These are phyloP conservation scores for Tangara arthus DNA, from an alignment of 2,797 vertebrate genomes.

Conservation along the genomic window DNA sequence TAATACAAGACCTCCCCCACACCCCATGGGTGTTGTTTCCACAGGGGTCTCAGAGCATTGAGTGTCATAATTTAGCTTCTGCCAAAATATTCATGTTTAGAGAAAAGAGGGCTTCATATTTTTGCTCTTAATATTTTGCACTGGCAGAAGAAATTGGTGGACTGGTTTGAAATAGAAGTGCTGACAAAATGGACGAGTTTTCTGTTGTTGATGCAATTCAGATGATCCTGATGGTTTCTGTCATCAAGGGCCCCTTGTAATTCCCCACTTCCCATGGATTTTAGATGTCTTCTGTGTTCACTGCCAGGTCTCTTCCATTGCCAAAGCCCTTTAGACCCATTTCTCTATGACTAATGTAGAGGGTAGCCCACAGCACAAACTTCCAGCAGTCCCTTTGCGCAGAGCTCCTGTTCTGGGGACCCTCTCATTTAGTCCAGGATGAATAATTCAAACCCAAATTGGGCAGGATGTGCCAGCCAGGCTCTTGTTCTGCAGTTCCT, in stretches of 20 bases:
- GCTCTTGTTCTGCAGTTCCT: not conserved
- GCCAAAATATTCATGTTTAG: not conserved
- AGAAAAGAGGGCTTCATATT: not conserved
- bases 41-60: not conserved
- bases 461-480: not conserved
- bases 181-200: not conserved
- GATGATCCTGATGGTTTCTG: not conserved
- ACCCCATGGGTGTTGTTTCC: accelerated
- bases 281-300: not conserved
- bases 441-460: not conserved
- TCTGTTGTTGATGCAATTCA: not conserved
- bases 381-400: not conserved
- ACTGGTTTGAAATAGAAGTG: not conserved
- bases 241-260: not conserved
- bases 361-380: not conserved
- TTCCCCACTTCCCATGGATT: accelerated
- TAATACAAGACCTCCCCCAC: accelerated
- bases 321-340: not conserved
- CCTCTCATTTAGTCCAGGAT: not conserved
- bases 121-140: not conserved
- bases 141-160: not conserved
- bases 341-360: not conserved
- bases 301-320: not conserved
- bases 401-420: not conserved
- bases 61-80: not conserved